Evolutionary conservation across 2,113 vertebrate genomes (phyloP).

Genomic region (Heteronetta atricapilla): DNA sequence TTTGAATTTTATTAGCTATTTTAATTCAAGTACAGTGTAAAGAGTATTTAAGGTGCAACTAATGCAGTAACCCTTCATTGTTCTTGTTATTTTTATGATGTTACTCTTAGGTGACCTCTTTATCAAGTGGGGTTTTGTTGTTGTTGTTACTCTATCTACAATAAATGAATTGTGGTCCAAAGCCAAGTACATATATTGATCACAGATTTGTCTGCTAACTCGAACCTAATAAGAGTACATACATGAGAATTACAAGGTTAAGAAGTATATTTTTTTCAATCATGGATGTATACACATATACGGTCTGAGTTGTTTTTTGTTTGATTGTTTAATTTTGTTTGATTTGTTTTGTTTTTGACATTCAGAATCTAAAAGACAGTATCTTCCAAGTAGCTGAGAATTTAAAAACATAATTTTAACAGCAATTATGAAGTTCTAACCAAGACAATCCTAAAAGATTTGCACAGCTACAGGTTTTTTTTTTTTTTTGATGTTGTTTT

Average conservation of each 20-base stretch:
- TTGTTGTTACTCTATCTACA: background rate
- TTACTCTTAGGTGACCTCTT: background rate
- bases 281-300: background rate
- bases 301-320: background rate
- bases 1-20: constrained; percentile 26
- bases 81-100: background rate
- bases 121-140: background rate
- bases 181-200: background rate
- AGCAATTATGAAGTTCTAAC: background rate
- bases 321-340: no score
- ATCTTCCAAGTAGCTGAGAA: background rate
- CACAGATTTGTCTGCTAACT: background rate
- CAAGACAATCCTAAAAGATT: background rate
- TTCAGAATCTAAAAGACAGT: background rate
- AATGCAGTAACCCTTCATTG: background rate
- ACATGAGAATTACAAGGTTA: background rate
- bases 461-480: background rate
- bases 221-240: background rate
- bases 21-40: background rate
- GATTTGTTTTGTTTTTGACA: no score
- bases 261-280: background rate
- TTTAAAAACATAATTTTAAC: background rate
- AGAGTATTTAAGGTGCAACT: background rate
- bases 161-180: background rate
- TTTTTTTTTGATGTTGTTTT: no score